Percentiles rank a stretch among this genome's conserved stretches.
Evolutionary conservation across 2,113 vertebrate genomes (phyloP).

Genomic region (Talpa occidentalis): DNA sequence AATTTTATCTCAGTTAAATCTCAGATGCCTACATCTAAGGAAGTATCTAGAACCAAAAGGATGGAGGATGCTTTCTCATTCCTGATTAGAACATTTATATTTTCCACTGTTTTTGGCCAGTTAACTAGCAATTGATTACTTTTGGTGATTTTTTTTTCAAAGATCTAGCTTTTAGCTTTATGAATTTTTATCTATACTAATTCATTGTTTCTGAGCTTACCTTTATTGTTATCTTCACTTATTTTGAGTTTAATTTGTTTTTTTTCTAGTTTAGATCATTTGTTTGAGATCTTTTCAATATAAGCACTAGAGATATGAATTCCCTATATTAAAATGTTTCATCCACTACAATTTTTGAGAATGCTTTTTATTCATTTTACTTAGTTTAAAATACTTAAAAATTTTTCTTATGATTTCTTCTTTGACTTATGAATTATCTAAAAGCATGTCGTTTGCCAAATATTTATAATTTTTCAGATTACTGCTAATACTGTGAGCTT

Average conservation of each 20-base stretch:
- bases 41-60: neutral
- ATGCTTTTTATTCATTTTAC: neutral
- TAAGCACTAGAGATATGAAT: neutral
- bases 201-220: neutral
- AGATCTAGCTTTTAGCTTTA: neutral
- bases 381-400: neutral
- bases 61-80: neutral
- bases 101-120: neutral
- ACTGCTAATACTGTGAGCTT: neutral
- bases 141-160: neutral
- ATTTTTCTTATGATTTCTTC: neutral
- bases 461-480: neutral
- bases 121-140: neutral
- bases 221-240: neutral
- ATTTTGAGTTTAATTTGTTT: neutral
- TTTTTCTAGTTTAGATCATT: neutral
- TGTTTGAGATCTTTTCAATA: neutral
- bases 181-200: neutral
- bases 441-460: neutral
- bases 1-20: neutral
- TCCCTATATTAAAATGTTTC: neutral
- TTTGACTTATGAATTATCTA: neutral
- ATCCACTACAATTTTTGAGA: neutral
- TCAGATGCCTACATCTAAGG: neutral
- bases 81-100: neutral